Evolutionary conservation across 2,113 vertebrate genomes (phyloP), one percentile per base, ranked within the genome.

Genomic region (Noturus placidus): DNA sequence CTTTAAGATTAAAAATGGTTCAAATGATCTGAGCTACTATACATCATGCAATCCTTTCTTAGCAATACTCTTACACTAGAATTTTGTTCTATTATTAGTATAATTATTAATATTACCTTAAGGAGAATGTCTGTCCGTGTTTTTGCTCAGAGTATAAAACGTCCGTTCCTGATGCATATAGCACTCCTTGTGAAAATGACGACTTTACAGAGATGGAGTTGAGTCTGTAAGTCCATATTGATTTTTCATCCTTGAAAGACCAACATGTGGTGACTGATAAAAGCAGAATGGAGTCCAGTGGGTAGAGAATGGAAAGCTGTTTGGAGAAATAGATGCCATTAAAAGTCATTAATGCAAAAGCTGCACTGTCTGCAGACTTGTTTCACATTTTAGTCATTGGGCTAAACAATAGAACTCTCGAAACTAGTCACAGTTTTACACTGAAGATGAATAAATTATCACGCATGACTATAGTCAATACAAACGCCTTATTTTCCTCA

Each of bases 151-250:
- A 81, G 56, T 57, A 25, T 57, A 59, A 38, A 27, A 54, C 46
- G 65, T 56, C 46, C 46, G 22, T 85, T 6, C 25, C 54, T 5
- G 83, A 27, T 74, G 83, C 30, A 27, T 2, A 11, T 22, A 42
- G 22, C 69, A 74, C 83, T 84, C 30, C 82, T 72, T 85, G 30
- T 76, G 83, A 63, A 56, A 2, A 56, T 15, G 67, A 79, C 6
- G n/a, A 11, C 30, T 59, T 57, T 2, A 33, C n/a, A 85, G 50
- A 56, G 13, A 19, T 59, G 83, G 83, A 27, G 30, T 9, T 59
- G 54, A 42, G 83, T 38, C 54, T 30, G 42, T 69, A 7, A 22
- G 27, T 5, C 20, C 25, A 10, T 57, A 85, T 85, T 74, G 52
- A 74, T 85, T 85, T 65, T 85, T 42, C 30, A 38, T 20, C 50